Evolutionary conservation across 2,888 invertebrate genomes (phyloP).

Genomic region (Drosophila maculinotata): DNA sequence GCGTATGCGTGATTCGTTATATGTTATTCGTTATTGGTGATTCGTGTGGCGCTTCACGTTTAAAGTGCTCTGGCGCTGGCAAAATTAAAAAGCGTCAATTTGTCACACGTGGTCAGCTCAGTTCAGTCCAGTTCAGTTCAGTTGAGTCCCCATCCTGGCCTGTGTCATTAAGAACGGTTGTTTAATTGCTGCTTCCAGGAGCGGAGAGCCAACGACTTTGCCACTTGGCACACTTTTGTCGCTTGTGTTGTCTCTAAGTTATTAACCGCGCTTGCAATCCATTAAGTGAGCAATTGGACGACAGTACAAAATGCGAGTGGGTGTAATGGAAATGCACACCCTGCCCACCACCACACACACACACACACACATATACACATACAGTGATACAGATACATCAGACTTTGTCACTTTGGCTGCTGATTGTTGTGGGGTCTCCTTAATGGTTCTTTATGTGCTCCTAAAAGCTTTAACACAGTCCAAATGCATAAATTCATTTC

Average conservation of each 20-base stretch:
- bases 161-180: conserved; percentile 61
- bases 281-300: conserved; percentile 71
- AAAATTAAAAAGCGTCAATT: conserved; percentile 84
- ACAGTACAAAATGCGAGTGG: conserved; percentile 50
- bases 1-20: conserved; percentile 50
- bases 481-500: conserved; percentile 22
- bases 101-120: conserved; percentile 77
- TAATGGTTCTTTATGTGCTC: conserved; percentile 39
- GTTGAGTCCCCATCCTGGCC: background rate
- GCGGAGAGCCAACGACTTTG: conserved; percentile 9
- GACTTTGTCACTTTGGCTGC: conserved; percentile 53
- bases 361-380: no score
- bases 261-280: conserved; percentile 78
- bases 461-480: conserved; percentile 24
- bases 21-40: conserved; percentile 38
- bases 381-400: conserved; percentile 42
- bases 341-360: no score
- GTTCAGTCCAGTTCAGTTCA: background rate
- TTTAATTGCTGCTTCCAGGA: conserved; percentile 67
- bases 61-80: conserved; percentile 53
- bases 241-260: conserved; percentile 50
- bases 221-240: conserved; percentile 66
- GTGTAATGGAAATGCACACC: conserved; percentile 67
- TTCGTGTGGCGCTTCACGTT: conserved; percentile 56
- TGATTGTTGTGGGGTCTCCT: conserved; percentile 19